Base-by-base conservation (phyloP, 2,888 invertebrate genomes). In the Thysanoteuthis rhombus region DNA sequence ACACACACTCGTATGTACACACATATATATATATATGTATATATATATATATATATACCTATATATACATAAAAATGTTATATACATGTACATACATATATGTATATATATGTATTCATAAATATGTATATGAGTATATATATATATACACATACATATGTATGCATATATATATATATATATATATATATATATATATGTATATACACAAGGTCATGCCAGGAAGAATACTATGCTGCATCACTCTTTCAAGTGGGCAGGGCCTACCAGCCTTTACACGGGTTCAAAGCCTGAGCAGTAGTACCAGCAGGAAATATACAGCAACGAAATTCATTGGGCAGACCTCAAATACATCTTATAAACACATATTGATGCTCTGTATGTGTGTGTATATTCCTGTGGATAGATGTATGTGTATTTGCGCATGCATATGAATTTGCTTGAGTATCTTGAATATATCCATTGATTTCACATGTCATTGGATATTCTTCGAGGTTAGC, bases 61-160 rank as follows among this genome's bases (percentile, higher is more conserved):
- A n/a, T n/a, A n/a, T n/a, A n/a, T n/a, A n/a, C n/a, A n/a, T n/a
- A n/a, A n/a, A n/a, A n/a, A n/a, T n/a, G n/a, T n/a, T n/a, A 89
- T 89, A 89, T 22, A n/a, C n/a, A 89, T n/a, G n/a, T 25, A 89
- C 89, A 89, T n/a, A 89, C 38, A 89, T 22, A 89, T 22, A 89
- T 89, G 19, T n/a, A 89, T 89, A 89, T 89, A 89, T 89, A 89
- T 89, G n/a, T 89, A 89, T 89, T 22, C 19, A 89, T 89, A 89
- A 12, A 89, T 89, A 89, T 38, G n/a, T 38, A n/a, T 38, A 89
- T 89, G n/a, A 3, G n/a, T n/a, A 89, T 89, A 89, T n/a, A 89
- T 89, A 38, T 89, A 89, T 89, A n/a, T 38, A n/a, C n/a, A n/a
- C n/a, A n/a, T 89, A n/a, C n/a, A n/a, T 38, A n/a, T 89, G 25